phyloP scores from a whole-genome alignment of 2,113 vertebrate species.

The Cochlearius cochlearius region DNA sequence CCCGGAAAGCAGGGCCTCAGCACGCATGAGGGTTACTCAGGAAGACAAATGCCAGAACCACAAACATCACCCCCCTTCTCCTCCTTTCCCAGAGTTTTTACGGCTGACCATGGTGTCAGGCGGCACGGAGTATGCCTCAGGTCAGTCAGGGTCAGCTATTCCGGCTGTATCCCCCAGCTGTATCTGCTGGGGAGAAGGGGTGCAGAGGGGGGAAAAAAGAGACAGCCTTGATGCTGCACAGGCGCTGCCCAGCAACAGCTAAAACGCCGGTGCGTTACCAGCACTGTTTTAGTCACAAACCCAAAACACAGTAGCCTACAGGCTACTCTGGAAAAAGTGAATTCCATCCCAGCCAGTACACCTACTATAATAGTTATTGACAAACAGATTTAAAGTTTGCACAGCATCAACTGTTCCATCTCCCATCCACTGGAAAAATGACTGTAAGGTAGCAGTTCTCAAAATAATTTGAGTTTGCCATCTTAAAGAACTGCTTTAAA shows the following conservation, averaged over 20 bases:
- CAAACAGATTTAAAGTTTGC: background rate
- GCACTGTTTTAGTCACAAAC: background rate
- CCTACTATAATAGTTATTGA: accelerated
- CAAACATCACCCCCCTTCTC: background rate
- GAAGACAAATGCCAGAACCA: background rate
- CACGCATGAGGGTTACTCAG: accelerated
- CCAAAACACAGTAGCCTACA: background rate
- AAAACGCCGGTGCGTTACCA: background rate
- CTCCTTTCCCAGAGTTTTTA: background rate
- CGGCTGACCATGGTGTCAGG: background rate
- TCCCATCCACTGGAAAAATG: background rate
- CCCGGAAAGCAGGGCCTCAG: background rate
- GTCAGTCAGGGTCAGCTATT: background rate
- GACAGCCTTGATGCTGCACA: background rate
- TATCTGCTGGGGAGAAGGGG: background rate
- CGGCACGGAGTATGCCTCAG: accelerated
- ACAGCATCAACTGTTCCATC: background rate
- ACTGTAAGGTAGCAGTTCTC: background rate
- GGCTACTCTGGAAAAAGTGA: background rate
- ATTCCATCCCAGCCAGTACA: background rate
- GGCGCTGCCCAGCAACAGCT: background rate
- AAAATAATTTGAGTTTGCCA: background rate
- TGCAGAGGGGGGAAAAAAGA: background rate
- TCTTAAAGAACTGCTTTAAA: background rate
- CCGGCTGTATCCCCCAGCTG: background rate